A percentile compares a stretch with the other conserved stretches of the same genome.
phyloP scores from a whole-genome alignment of 2,888 invertebrate species.

The Microplitis deprimator region DNA sequence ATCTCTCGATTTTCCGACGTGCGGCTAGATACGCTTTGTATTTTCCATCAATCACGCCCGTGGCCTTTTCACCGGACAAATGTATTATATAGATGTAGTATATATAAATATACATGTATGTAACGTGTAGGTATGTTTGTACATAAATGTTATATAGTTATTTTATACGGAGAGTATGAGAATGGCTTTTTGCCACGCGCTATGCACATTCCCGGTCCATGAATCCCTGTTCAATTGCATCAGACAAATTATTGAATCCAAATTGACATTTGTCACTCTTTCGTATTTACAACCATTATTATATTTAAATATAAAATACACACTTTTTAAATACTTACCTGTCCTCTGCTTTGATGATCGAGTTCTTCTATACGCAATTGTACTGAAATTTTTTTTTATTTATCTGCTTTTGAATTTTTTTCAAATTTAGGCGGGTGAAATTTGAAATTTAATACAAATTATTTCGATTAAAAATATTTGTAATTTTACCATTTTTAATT shows the following conservation, averaged over 20 bases:
- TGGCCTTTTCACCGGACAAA: constrained; percentile 64
- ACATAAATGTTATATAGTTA: constrained; percentile 29
- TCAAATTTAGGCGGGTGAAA: too few species aligned
- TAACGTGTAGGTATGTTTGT: not conserved
- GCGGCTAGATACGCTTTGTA: constrained; percentile 59
- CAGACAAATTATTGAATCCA: constrained; percentile 68
- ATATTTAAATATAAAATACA: not conserved
- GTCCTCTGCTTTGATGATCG: not conserved
- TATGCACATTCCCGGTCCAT: constrained; percentile 28
- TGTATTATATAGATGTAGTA: constrained; percentile 31
- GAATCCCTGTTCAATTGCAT: constrained; percentile 59
- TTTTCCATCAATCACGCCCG: constrained; percentile 68
- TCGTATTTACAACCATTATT: not conserved
- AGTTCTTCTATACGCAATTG: too few species aligned
- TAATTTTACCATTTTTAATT: too few species aligned
- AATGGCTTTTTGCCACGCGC: constrained; percentile 52
- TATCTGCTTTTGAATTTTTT: not conserved
- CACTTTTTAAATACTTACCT: not conserved
- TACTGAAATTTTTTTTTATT: not conserved
- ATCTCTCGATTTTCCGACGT: constrained; percentile 55
- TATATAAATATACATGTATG: constrained; percentile 43
- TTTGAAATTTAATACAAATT: too few species aligned
- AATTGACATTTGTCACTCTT: constrained; percentile 33
- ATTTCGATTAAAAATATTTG: too few species aligned
- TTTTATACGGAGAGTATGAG: constrained; percentile 23